phyloP scores from a whole-genome alignment of 2,888 invertebrate genomes.

The Dermolepida albohirtum region DNA sequence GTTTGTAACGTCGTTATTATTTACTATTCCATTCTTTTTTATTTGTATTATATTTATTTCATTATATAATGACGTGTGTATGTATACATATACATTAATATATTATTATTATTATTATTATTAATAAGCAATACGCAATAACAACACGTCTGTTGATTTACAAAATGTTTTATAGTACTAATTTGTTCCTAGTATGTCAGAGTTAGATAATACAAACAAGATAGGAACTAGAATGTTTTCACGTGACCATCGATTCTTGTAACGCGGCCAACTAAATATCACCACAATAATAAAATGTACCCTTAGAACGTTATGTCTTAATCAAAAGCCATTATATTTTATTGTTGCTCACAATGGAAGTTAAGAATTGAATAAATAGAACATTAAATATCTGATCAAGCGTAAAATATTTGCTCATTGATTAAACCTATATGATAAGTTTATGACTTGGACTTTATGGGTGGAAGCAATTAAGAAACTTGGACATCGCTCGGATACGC shows the following conservation, averaged over 20 bases:
- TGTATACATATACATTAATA: too few relatives aligned
- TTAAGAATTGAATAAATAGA: constrained; percentile 54
- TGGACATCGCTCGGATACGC: constrained; percentile 15
- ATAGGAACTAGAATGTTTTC: constrained; percentile 21
- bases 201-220: constrained; percentile 2
- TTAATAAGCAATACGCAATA: too few relatives aligned
- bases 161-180: too few relatives aligned
- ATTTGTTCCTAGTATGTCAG: too few relatives aligned
- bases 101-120: too few relatives aligned
- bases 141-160: too few relatives aligned
- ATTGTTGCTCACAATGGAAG: constrained; percentile 48
- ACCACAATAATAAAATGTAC: constrained; percentile 31
- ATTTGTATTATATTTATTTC: too few relatives aligned
- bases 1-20: too few relatives aligned
- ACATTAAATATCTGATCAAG: constrained; percentile 56
- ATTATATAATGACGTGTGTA: too few relatives aligned
- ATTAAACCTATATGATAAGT: constrained; percentile 55
- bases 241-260: constrained; percentile 24
- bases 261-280: constrained; percentile 33
- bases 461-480: constrained; percentile 43
- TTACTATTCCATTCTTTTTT: too few relatives aligned
- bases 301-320: constrained; percentile 52
- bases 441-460: constrained; percentile 54
- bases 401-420: constrained; percentile 54
- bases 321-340: constrained; percentile 55